Percentiles rank a stretch among this genome's conserved stretches.
These are phyloP conservation scores for Aspidiotus rigidus DNA, from an alignment of 2,888 invertebrate species.

Conservation along the genomic window DNA sequence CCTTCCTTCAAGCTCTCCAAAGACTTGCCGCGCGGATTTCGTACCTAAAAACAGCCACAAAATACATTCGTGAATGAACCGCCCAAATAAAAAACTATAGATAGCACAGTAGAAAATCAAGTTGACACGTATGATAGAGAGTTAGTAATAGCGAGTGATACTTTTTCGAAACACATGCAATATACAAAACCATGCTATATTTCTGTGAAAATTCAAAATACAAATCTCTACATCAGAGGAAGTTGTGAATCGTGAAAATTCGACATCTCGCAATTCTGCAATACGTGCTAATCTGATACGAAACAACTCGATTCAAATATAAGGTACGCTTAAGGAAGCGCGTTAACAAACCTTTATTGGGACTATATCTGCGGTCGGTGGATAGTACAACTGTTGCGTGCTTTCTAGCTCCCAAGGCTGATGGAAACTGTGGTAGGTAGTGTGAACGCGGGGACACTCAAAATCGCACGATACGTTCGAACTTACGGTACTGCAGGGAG, in stretches of 20 bases:
- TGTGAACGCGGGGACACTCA: conserved; percentile 44
- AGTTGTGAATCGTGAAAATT: too few species aligned
- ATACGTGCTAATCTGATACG: too few species aligned
- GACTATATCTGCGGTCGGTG: conserved; percentile 46
- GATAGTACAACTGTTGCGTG: conserved; percentile 47
- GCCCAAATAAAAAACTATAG: conserved; percentile 9
- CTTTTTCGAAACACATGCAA: not conserved
- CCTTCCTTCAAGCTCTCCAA: conserved; percentile 73
- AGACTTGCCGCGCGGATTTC: conserved; percentile 69
- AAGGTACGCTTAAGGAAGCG: not conserved
- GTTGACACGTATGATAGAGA: conserved; percentile 12
- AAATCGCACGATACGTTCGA: conserved; percentile 35
- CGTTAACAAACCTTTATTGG: conserved; percentile 48
- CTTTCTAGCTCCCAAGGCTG: conserved; percentile 61
- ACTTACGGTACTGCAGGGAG: conserved; percentile 36
- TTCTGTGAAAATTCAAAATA: too few species aligned
- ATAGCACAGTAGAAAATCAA: conserved; percentile 17
- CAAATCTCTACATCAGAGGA: too few species aligned
- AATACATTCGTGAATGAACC: conserved; percentile 8
- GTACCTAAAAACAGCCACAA: conserved; percentile 50
- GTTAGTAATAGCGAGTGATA: not conserved
- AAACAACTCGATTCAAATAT: too few species aligned
- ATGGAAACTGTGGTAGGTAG: conserved; percentile 53
- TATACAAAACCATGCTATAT: not conserved
- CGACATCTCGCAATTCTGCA: too few species aligned